phyloP scores from a whole-genome alignment of 92 coral and sea anemone species.

The Virgularia gustaviana region DNA sequence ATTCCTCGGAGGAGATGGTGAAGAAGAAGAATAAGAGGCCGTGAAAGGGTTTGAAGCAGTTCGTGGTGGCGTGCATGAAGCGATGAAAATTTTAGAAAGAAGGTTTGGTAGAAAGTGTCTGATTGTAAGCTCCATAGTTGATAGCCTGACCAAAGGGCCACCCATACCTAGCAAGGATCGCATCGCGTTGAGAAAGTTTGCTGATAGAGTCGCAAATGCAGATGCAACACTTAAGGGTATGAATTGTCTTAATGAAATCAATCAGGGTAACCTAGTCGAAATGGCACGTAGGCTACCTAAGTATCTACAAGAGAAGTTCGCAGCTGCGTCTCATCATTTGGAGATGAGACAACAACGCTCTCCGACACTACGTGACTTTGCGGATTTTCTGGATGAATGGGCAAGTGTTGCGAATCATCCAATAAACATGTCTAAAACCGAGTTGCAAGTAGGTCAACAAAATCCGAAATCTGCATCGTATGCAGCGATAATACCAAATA shows the following conservation, averaged over 20 bases:
- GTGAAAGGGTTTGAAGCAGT: slow-evolving; percentile 31
- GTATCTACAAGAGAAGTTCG: slow-evolving; percentile 47
- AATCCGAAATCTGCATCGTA: slow-evolving; percentile 4
- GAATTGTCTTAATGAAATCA: slow-evolving; percentile 42
- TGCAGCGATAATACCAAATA: slow-evolving; percentile 7
- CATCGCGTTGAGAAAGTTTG: slow-evolving; percentile 33
- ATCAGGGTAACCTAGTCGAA: slow-evolving; percentile 50
- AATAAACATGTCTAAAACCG: slow-evolving; percentile 3
- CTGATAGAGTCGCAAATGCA: slow-evolving; percentile 40
- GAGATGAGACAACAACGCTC: slow-evolving; percentile 42
- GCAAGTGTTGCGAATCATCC: slow-evolving; percentile 52
- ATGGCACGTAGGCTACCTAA: slow-evolving; percentile 52
- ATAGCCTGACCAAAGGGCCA: slow-evolving; percentile 40
- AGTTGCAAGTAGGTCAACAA: background rate
- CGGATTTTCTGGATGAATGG: slow-evolving; percentile 32
- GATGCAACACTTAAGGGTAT: slow-evolving; percentile 20
- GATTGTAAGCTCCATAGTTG: slow-evolving; percentile 42
- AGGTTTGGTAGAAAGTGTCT: slow-evolving; percentile 46
- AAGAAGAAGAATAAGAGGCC: slow-evolving; percentile 48
- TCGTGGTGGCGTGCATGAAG: slow-evolving; percentile 22
- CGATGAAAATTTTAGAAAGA: slow-evolving; percentile 6
- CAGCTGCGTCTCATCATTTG: slow-evolving; percentile 30
- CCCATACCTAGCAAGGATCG: slow-evolving; percentile 18
- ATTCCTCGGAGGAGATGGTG: slow-evolving; percentile 46
- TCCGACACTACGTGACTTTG: slow-evolving; percentile 41